A percentile compares a stretch with the other conserved stretches of the same genome.
Conservation (phyloP, 2,888 invertebrate species). For the Tipula unca region DNA sequence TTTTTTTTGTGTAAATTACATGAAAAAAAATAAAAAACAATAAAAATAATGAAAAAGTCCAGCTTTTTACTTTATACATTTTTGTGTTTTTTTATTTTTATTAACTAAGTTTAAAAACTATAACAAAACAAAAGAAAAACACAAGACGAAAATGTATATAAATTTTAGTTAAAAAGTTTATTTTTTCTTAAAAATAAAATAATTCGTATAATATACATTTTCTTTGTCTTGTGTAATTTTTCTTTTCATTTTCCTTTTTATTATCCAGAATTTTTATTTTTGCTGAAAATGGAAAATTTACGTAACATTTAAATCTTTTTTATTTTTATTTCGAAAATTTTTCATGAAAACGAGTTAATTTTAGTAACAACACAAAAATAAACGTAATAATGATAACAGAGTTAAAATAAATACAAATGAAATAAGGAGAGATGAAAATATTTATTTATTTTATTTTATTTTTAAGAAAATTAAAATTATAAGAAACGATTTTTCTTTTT, state of each 20-base stretch:
- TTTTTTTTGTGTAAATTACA: not conserved
- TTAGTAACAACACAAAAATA: not conserved
- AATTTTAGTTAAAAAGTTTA: not conserved
- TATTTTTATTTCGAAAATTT: not conserved
- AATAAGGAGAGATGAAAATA: not conserved
- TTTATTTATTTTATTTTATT: not conserved
- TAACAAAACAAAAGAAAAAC: not conserved
- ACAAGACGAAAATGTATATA: not conserved
- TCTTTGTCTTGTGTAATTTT: not conserved
- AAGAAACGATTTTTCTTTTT: not conserved
- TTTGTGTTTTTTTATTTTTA: not conserved
- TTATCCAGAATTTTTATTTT: not conserved
- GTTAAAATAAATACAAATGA: not conserved
- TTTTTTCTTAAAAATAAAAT: not conserved
- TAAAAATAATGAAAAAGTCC: not conserved
- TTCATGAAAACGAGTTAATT: constrained; percentile 3
- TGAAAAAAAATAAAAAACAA: not conserved
- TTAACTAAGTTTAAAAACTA: constrained; percentile 14
- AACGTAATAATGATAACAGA: not conserved
- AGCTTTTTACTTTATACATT: not conserved
- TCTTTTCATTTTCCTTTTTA: not conserved
- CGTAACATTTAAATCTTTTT: not conserved
- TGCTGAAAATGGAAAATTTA: not conserved
- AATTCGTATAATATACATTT: not conserved
- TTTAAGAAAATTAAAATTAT: not conserved